phyloP scores from a whole-genome alignment of 1,140 invertebrate species.

The Drosophila repleta region DNA sequence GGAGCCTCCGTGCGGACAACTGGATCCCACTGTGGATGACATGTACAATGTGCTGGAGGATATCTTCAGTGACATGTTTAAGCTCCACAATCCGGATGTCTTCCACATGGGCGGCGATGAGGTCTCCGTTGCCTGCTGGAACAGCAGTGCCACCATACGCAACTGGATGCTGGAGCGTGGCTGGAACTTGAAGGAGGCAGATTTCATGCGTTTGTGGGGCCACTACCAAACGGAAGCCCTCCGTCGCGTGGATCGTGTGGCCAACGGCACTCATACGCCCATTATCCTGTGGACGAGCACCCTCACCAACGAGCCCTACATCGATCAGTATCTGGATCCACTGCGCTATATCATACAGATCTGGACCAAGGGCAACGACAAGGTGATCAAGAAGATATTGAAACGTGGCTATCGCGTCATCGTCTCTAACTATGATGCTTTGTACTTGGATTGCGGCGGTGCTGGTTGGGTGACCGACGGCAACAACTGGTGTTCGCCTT shows the following conservation, averaged over 20 bases:
- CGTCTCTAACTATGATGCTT: slow-evolving; percentile 92
- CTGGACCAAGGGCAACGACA: slow-evolving; percentile 89
- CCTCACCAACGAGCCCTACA: slow-evolving; percentile 88
- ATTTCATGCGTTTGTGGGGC: slow-evolving; percentile 91
- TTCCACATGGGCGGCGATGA: slow-evolving; percentile 97
- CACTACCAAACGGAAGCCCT: slow-evolving; percentile 89
- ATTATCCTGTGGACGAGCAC: slow-evolving; percentile 93
- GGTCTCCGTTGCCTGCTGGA: slow-evolving; percentile 91
- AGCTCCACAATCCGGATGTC: slow-evolving; percentile 88
- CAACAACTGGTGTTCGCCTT: slow-evolving; percentile 94
- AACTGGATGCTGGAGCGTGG: slow-evolving; percentile 88
- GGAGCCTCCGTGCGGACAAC: slow-evolving; percentile 94
- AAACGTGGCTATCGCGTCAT: slow-evolving; percentile 90
- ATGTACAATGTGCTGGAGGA: slow-evolving; percentile 90
- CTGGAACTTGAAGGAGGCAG: slow-evolving; percentile 86
- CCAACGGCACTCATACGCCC: slow-evolving; percentile 83
- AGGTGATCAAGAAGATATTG: slow-evolving; percentile 87
- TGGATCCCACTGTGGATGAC: slow-evolving; percentile 90
- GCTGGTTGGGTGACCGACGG: slow-evolving; percentile 87
- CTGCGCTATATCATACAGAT: slow-evolving; percentile 92
- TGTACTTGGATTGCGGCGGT: slow-evolving; percentile 93
- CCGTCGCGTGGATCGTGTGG: slow-evolving; percentile 86
- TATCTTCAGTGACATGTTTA: slow-evolving; percentile 88
- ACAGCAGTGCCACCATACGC: slow-evolving; percentile 87
- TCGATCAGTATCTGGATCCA: slow-evolving; percentile 88